Percentiles rank a stretch among this genome's conserved stretches.
Conservation (phyloP, 2,113 vertebrate species). For the Pachyramphus minor region DNA sequence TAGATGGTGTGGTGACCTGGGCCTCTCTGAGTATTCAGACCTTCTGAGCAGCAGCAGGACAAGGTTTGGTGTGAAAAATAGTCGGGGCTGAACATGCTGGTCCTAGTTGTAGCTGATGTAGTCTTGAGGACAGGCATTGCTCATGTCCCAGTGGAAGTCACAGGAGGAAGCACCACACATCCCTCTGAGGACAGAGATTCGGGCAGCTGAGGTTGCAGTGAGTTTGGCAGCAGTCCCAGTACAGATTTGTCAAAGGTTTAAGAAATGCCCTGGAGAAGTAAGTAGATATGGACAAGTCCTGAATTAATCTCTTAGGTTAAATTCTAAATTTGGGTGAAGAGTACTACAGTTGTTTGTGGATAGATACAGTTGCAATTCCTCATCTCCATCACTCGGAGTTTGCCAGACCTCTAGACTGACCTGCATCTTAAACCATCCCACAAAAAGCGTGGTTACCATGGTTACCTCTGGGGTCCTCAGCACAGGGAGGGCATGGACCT, state of each 20-base stretch:
- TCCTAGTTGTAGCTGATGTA: background rate
- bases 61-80: background rate
- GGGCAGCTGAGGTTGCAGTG: background rate
- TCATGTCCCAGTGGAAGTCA: background rate
- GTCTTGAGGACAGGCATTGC: background rate
- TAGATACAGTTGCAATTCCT: background rate
- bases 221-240: background rate
- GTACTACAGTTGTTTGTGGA: background rate
- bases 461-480: background rate
- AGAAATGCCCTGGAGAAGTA: background rate
- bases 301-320: background rate
- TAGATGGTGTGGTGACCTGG: background rate
- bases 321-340: background rate
- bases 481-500: background rate
- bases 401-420: background rate
- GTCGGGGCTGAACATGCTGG: background rate
- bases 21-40: background rate
- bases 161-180: background rate
- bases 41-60: background rate
- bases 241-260: background rate
- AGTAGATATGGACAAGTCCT: background rate
- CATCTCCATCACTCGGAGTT: background rate
- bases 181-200: background rate
- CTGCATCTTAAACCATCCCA: fast-evolving
- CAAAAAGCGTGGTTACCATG: background rate